Evolutionary conservation across 2,888 invertebrate species (phyloP), one percentile per base, ranked within the genome.

Genomic region (Choreutis nemorana): DNA sequence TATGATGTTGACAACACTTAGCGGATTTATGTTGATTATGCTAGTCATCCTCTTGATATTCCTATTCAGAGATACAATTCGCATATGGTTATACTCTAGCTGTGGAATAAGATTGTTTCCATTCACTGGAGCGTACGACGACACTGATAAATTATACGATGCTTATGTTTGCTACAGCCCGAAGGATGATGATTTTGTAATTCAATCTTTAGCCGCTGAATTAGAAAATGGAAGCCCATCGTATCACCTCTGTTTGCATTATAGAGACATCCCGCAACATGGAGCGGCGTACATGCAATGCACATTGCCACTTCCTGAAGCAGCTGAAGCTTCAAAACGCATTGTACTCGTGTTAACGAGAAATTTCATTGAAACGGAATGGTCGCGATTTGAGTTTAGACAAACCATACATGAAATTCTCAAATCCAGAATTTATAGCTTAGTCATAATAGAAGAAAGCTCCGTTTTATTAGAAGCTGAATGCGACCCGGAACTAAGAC

Each of bases 91-190:
- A 30, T 93, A 90, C 61, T 89, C 91, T 41, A 87, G 87, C 47
- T 94, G 91, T 65, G 93, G 93, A 16, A 84, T 94, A 37, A 83
- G 93, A 47, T 83, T 94, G 53, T 90, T 91, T 64, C 83, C 88
- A 44, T 86, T 87, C 45, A 81, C 83, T 32, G 83, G 85, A 45
- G 82, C 83, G 32, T 86, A 83, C 65, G 91, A 90, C 59, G 91
- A 91, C 62, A 83, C 88, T 54, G 92, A 92, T 59, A 91, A 92
- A 64, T 83, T 91, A 35, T 95, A 93, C 79, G 96, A 97, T 72
- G 94, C 92, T 42, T 96, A 95, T 71, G 87, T 97, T 27, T 87
- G 94, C 55, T 97, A 96, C 80, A 92, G 93, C 54, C 90, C 91
- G 34, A 92, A 91, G 67, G 95, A 95, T 73, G 93, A 94, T 59